Conservation (phyloP, 2,797 vertebrate species). For the Halcyon smyrnensis region DNA sequence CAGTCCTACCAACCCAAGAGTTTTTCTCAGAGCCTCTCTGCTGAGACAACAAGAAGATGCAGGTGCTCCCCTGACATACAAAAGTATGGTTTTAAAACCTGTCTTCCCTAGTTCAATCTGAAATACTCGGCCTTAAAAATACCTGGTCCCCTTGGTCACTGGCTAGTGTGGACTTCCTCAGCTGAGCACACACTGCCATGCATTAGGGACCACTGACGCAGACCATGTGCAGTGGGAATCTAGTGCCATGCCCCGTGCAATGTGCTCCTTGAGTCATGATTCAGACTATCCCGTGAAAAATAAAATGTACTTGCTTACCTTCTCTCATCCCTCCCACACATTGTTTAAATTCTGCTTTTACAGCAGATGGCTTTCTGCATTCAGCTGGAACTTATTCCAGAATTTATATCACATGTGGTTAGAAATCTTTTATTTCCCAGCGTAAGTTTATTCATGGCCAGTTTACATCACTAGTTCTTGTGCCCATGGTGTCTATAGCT, state of each 20-base stretch:
- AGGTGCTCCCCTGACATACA: neutral
- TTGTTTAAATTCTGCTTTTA: neutral
- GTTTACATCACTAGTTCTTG: neutral
- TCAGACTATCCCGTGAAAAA: neutral
- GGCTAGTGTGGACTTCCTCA: neutral
- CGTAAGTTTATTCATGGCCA: neutral
- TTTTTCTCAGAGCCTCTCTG: neutral
- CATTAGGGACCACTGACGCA: rapidly evolving
- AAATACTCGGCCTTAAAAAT: neutral
- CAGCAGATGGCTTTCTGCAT: neutral
- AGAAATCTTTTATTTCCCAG: neutral
- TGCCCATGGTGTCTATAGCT: neutral
- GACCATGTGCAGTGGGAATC: rapidly evolving
- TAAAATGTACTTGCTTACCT: neutral
- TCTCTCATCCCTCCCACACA: neutral
- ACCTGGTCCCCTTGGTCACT: rapidly evolving
- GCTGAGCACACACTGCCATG: neutral
- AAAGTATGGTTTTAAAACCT: neutral
- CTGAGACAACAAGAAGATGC: neutral
- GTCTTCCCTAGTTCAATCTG: neutral
- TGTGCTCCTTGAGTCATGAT: rapidly evolving
- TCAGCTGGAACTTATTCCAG: neutral
- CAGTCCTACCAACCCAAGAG: neutral
- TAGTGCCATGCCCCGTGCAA: neutral
- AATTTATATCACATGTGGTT: neutral